Evolutionary conservation across 2,797 vertebrate genomes (phyloP), one percentile per base, ranked within the genome.

Genomic region (Danio jaintianensis): DNA sequence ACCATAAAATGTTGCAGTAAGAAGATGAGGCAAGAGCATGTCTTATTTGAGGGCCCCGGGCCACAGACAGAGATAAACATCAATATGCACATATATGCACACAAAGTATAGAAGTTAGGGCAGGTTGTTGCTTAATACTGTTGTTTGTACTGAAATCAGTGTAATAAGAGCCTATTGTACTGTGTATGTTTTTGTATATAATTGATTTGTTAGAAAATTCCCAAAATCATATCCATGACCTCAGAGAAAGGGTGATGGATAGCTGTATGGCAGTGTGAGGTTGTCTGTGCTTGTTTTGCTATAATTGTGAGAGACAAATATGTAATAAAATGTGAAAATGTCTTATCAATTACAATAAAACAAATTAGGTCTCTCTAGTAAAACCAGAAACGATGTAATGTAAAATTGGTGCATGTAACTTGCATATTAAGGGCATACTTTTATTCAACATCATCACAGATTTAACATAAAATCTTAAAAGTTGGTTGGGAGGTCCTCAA

Each of bases 61-160:
- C 85, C 68, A 64, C 80, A 74, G 71, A 80, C 68, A 61, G 10
- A 76, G 58, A 85, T 78, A 75, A 80, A 73, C 43, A 61, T 75
- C 72, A 81, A 61, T 45, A 62, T 6, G 15, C 70, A 11, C 59
- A 55, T 47, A 67, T 40, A 67, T 18, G 22, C 42, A 45, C 20
- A 69, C 40, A 67, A 20, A 50, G 59, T 59, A 59, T n/a, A 69
- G 13, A 59, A 45, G 36, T 61, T 38, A 58, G 36, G 53, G 36
- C 59, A 79, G 58, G 68, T 52, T 62, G 42, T 47, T 4, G 38
- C n/a, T 52, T 71, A 79, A 71, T 71, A 71, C 45, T 53, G 40
- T 62, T 62, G 56, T 67, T 56, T 55, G 66, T 36, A 67, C 16
- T 67, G 50, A 13, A 77, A 5, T 55, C 4, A 12, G 52, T 52